These are phyloP conservation scores for Carassius carassius DNA, from an alignment of 2,113 vertebrate genomes.

Conservation along the genomic window DNA sequence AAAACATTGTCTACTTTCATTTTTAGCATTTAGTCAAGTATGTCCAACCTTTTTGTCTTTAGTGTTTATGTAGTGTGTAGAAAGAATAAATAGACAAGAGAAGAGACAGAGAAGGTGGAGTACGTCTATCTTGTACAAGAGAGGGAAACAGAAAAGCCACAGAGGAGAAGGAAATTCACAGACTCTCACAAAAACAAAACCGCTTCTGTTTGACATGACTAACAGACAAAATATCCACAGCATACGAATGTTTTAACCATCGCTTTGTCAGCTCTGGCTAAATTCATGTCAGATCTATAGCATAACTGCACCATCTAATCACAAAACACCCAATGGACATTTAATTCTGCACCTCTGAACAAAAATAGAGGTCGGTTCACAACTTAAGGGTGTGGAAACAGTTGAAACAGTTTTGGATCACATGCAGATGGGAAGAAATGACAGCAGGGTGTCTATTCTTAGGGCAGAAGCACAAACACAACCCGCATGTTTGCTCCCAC, in stretches of 20 bases:
- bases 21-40: not conserved
- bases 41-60: constrained; percentile 3
- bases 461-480: constrained; percentile 8
- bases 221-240: not conserved
- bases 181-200: not conserved
- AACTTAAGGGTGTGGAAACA: constrained; percentile 25
- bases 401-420: constrained; percentile 25
- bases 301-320: not conserved
- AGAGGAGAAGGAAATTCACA: constrained; percentile 42
- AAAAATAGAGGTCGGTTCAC: constrained; percentile 26
- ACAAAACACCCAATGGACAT: not conserved
- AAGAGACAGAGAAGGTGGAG: constrained; percentile 7
- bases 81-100: not conserved
- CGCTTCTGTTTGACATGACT: not conserved
- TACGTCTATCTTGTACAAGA: not conserved
- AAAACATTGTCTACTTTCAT: not conserved
- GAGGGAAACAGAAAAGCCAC: constrained; percentile 12
- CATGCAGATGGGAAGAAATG: constrained; percentile 6
- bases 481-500: not conserved
- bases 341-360: not conserved
- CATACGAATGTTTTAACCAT: not conserved
- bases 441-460: constrained; percentile 29
- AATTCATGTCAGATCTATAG: not conserved
- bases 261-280: not conserved
- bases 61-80: constrained; percentile 9